Base-by-base conservation (phyloP, 2,113 vertebrate species). In the Rattus rattus region DNA sequence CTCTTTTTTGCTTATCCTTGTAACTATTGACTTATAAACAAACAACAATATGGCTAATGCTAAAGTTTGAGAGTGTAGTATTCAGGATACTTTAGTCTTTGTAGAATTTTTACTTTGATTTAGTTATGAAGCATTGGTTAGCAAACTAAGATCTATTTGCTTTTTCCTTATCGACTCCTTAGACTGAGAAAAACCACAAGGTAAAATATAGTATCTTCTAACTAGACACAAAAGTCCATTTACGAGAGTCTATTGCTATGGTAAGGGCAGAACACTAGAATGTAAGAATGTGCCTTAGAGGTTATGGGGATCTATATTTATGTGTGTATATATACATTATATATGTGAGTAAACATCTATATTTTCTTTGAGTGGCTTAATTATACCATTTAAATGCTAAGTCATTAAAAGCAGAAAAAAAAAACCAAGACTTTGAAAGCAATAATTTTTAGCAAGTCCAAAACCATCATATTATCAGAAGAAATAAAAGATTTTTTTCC, bases 321-420 rank as follows among this genome's bases (percentile, higher is more conserved):
- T 90, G 19, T 76, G 28, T 56, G 33, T 43, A 39, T 70, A 2
- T 28, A 20, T 39, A 65, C 76, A 36, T 80, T 80, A 11, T 49
- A 20, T 65, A 92, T 47, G 11, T 65, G 43, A 83, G 16, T 84
- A 63, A 67, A n/a, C 7, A 89, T 69, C 1, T 56, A 52, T 87
- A 75, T 61, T 86, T 63, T 93, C 67, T 33, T 65, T 76, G 90
- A 92, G 13, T 54, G 87, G 63, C 54, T n/a, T 86, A 39, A 39
- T 61, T 93, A 56, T 47, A 86, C 43, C 56, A 56, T 84, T 54
- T 77, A 1, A 12, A 81, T 87, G 52, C 76, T 73, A 85, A 84
- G 2, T 85, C n/a, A 88, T 36, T 88, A 30, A 65, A 61, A 85
- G 93, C 94, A 26, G 81, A 85, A 84, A 91, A 22, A 92, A 63